phyloP scores from a whole-genome alignment of 2,113 vertebrate genomes.

The Recurvirostra avosetta region DNA sequence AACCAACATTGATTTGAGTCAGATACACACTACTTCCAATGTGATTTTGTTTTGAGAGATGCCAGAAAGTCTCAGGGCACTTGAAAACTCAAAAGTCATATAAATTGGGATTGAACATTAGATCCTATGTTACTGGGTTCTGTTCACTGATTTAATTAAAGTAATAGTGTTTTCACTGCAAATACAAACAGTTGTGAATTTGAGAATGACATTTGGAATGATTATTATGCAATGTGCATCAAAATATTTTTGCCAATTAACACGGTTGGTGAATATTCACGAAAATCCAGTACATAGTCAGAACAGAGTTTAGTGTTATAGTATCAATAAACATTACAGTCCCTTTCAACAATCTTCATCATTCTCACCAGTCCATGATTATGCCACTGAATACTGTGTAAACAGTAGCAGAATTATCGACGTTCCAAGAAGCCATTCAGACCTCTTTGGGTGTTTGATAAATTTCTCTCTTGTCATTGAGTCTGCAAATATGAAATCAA shows the following conservation, averaged over 20 bases:
- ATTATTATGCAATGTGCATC: neutral
- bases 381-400: neutral
- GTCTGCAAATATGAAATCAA: neutral
- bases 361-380: neutral
- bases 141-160: neutral
- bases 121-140: neutral
- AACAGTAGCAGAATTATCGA: neutral
- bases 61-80: neutral
- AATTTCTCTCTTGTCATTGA: neutral
- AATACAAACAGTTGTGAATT: neutral
- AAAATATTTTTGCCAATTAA: conserved; percentile 3
- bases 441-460: neutral
- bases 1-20: neutral
- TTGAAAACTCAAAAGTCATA: neutral
- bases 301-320: neutral
- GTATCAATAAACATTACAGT: neutral
- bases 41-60: neutral
- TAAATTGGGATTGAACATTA: neutral
- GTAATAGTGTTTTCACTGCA: neutral
- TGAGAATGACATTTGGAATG: neutral
- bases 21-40: neutral
- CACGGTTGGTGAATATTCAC: neutral
- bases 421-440: neutral
- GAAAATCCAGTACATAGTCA: neutral
- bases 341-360: neutral